Percentiles rank a stretch among this genome's conserved stretches.
Conservation (phyloP, 2,113 vertebrate species). For the Sialia sialis region DNA sequence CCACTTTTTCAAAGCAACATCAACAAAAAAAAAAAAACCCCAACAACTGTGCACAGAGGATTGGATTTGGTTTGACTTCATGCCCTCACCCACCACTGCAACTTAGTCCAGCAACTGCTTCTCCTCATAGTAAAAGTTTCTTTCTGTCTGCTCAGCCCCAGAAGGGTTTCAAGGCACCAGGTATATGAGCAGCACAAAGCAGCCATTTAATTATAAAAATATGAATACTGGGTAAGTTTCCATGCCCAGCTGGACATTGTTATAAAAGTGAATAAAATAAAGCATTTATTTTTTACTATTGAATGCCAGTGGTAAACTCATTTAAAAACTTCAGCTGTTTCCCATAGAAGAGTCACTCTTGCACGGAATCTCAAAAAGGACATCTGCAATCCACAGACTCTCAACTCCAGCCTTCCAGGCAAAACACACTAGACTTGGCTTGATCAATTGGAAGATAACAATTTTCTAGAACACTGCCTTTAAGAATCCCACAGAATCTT, state of each 20-base stretch:
- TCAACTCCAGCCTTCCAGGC: not conserved
- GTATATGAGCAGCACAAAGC: not conserved
- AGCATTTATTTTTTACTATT: not conserved
- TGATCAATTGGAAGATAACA: accelerated
- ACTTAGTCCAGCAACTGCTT: not conserved
- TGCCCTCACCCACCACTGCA: not conserved
- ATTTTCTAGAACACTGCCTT: not conserved
- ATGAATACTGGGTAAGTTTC: not conserved
- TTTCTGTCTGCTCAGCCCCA: not conserved
- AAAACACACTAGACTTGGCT: not conserved
- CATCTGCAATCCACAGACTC: not conserved
- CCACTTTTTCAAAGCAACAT: not conserved
- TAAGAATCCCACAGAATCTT: not conserved
- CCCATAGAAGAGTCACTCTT: not conserved
- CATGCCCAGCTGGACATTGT: not conserved
- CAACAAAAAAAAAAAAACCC: not conserved
- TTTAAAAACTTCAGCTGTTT: not conserved
- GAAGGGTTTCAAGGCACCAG: not conserved
- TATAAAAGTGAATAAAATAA: not conserved
- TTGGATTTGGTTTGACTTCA: not conserved
- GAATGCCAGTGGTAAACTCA: not conserved
- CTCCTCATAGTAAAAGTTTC: not conserved
- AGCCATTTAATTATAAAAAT: not conserved
- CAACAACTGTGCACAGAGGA: not conserved
- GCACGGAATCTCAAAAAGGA: not conserved